Base-by-base conservation (phyloP, 1,140 invertebrate species). In the Drosophila elegans region DNA sequence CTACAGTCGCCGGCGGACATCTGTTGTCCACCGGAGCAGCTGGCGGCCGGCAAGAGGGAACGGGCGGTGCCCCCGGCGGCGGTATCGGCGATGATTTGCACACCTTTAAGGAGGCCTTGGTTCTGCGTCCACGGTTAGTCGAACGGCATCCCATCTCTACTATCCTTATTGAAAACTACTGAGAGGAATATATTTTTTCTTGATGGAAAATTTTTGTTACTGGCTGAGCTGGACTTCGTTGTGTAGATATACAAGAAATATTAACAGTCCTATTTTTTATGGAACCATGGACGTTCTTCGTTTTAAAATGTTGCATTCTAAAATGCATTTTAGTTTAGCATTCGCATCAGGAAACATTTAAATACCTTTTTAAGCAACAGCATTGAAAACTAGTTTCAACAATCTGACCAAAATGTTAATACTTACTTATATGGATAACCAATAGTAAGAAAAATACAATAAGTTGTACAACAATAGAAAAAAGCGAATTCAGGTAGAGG, bases 81-180 rank as follows among this genome's bases (percentile, higher is more conserved):
- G 78, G 74, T 16, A 68, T 67, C 13, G 84, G 84, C 57, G 88
- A 93, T 48, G 95, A 96, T 82, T 92, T 97, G 69, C 94, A 96
- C 72, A 95, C 95, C 68, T 97, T 97, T 88, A 94, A 95, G 90
- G 96, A 97, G 93, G 96, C 96, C 59, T 94, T 97, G 80, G 95
- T 95, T 61, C 90, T 94, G 64, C 93, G 94, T 92, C 93, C 94
- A 93, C 93, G 91, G 93, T 94, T 79, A 78, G 60, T 78, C 13
- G 0, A 38, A 16, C 3, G 9, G 12, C 4, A 29, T 48, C 12
- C 5, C 1, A 3, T 21, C 16, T 1, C 1, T 21, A 21, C 0
- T 21, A 32, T 7, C 6, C 29, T 32, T 32, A 32, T 21, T 21
- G 16, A 21, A 21, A 21, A 1, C 16, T 21, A 21, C 16, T 21